Evolutionary conservation across 1,140 invertebrate genomes (phyloP).

Genomic region (Muscidifurax raptorellus): DNA sequence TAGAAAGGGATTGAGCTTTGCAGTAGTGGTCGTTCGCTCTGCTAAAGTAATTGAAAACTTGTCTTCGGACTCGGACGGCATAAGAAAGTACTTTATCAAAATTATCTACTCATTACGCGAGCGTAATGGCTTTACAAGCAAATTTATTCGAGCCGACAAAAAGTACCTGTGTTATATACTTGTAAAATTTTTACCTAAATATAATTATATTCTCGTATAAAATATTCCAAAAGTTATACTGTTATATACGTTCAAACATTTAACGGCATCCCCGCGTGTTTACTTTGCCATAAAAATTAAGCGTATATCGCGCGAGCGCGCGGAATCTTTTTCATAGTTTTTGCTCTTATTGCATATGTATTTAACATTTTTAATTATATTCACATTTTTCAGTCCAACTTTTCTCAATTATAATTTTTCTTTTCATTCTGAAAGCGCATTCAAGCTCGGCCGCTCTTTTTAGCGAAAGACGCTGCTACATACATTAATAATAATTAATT

Average conservation of each 20-base stretch:
- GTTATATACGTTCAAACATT: background rate
- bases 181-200: background rate
- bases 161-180: background rate
- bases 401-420: background rate
- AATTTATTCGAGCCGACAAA: slow-evolving; percentile 12
- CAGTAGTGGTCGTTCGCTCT: background rate
- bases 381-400: background rate
- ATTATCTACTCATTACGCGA: slow-evolving; percentile 33
- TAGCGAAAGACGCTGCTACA: too few relatives aligned
- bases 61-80: background rate
- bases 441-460: background rate
- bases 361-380: too few relatives aligned
- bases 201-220: slow-evolving; percentile 25
- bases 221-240: slow-evolving; percentile 19
- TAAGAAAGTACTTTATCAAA: slow-evolving; percentile 14
- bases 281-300: slow-evolving; percentile 9
- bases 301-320: too few relatives aligned
- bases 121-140: background rate
- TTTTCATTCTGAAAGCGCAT: background rate
- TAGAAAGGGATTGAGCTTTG: background rate
- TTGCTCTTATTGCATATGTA: background rate
- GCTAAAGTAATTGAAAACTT: background rate
- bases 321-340: background rate
- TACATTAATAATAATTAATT: background rate
- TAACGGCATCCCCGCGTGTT: background rate